Conservation (phyloP, 2,797 vertebrate genomes). For the Champsocephalus esox region DNA sequence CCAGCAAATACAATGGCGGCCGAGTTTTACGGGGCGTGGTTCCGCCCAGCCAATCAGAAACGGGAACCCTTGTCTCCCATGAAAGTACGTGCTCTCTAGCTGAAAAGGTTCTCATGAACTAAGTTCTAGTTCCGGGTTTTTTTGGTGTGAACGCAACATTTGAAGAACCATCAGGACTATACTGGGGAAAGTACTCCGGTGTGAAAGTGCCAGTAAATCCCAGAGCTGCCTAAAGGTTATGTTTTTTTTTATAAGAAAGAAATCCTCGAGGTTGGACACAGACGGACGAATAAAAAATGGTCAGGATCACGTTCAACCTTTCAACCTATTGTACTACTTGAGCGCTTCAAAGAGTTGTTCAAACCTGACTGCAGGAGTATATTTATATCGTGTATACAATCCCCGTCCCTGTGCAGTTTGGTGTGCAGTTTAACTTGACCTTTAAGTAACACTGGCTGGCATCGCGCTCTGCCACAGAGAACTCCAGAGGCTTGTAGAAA, state of each 20-base stretch:
- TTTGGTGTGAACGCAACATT: too few species aligned
- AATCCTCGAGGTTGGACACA: not conserved
- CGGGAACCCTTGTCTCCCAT: too few species aligned
- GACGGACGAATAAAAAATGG: not conserved
- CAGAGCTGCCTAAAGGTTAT: not conserved
- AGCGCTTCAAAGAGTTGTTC: not conserved
- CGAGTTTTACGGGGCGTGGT: too few species aligned
- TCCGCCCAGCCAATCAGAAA: too few species aligned
- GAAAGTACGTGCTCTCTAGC: too few species aligned
- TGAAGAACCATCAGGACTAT: too few species aligned
- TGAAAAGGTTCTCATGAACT: too few species aligned
- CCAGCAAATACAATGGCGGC: too few species aligned
- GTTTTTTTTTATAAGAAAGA: too few species aligned
- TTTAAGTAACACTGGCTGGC: constrained; percentile 94
- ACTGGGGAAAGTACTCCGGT: too few species aligned
- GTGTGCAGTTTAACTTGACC: constrained; percentile 78
- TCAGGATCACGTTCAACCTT: not conserved
- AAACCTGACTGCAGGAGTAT: too few species aligned
- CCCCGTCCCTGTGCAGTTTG: not conserved
- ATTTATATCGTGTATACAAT: not conserved
- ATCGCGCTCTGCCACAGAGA: constrained; percentile 90
- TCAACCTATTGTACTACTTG: not conserved
- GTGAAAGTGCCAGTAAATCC: not conserved
- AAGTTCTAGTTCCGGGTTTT: too few species aligned
- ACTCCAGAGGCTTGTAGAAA: constrained; percentile 96